These are phyloP conservation scores for Acrossocheilus fasciatus DNA, from an alignment of 2,797 vertebrate species.

Conservation along the genomic window DNA sequence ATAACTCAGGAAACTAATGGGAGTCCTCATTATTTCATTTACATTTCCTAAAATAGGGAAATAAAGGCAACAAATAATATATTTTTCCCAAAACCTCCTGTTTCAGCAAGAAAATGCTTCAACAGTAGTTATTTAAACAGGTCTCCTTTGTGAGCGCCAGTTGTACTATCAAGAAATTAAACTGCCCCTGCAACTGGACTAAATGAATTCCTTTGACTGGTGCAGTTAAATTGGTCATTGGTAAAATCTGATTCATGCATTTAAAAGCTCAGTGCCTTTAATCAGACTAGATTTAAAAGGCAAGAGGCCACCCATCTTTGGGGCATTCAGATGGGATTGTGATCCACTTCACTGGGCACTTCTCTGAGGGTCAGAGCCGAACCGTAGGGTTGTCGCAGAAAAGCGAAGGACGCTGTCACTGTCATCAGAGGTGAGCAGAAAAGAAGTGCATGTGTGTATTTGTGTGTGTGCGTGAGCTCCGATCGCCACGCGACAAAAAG, in stretches of 20 bases:
- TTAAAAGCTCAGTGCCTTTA: conserved; percentile 22
- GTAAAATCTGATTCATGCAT: conserved; percentile 27
- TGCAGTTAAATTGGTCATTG: not conserved
- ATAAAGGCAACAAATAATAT: not conserved
- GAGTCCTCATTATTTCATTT: not conserved
- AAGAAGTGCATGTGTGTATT: conserved; percentile 43
- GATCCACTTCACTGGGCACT: conserved; percentile 57
- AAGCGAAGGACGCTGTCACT: conserved; percentile 56
- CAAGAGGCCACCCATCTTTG: conserved; percentile 37
- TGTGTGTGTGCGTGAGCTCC: conserved; percentile 59
- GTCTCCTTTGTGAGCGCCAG: not conserved
- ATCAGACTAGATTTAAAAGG: conserved; percentile 36
- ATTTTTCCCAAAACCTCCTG: not conserved
- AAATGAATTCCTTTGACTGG: not conserved
- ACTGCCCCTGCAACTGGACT: conserved; percentile 7
- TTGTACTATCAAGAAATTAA: not conserved
- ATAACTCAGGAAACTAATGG: not conserved
- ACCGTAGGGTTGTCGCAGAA: conserved; percentile 51
- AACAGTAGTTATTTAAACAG: not conserved
- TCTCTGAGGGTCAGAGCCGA: conserved; percentile 50
- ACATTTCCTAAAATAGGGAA: not conserved
- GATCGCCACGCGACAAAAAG: conserved; percentile 78
- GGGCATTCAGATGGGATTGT: conserved; percentile 42
- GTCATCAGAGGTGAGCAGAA: conserved; percentile 47
- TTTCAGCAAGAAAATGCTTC: not conserved